Evolutionary conservation across 2,113 vertebrate species (phyloP), one percentile per base, ranked within the genome.

Genomic region (Scortum barcoo): DNA sequence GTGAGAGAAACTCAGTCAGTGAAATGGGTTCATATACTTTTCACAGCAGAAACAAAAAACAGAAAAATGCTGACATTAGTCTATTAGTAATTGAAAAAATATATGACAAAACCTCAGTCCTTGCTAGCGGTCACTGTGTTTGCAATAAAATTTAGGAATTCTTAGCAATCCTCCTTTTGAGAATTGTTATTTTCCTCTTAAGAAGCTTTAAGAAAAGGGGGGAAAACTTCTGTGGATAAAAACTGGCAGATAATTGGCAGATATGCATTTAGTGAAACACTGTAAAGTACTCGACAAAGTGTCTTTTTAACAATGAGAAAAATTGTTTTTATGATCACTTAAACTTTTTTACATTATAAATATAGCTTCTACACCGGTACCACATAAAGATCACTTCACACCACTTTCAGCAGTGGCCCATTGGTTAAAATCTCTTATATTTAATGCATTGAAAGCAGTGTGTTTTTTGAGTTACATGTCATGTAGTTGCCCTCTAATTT

Each of bases 61-160:
- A 19, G 8, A 17, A 20, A 30, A 46, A 61, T 72, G 33, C 73
- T 78, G 16, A 44, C 42, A 78, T 51, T n/a, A n/a, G 10, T 51
- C 7, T 17, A n/a, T 24, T 12, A 30, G 42, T 48, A 20, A 20
- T 61, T 36, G 5, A 44, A 58, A 19, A 57, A 20, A 13, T 48
- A 19, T 19, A 11, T 48, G 9, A 30, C 5, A 68, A 36, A 51
- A 16, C 3, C 33, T 38, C 57, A 50, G n/a, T 7, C 0, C 0
- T 69, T 57, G 7, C 24, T 44, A 53, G 8, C 2, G 17, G 28
- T 53, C 6, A 33, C 36, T 72, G 8, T 17, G 58, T 62, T 75
- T 36, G 17, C 24, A 22, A 50, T 50, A 5, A 17, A 24, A 19
- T 40, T 66, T 20, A 44, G 7, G 11, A 69, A 38, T 70, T 71